Base-by-base conservation (phyloP, 2,113 vertebrate genomes). In the Cichladusa arquata region DNA sequence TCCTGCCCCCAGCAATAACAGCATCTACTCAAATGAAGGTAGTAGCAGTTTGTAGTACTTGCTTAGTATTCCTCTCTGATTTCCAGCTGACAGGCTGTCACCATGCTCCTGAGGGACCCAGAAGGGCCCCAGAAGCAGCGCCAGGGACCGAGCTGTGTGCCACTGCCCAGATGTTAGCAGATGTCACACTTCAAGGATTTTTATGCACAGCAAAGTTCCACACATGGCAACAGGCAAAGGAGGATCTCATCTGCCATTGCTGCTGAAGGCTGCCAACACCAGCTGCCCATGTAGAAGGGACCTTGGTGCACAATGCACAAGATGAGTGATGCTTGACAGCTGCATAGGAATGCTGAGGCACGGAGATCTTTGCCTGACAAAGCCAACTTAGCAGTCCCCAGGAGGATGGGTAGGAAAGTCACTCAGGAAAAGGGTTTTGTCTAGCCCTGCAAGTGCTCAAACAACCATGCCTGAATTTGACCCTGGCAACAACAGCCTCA, bases 101-200 rank as follows among this genome's bases (percentile, higher is more conserved):
- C 24, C 53, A 67, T 18, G 23, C 3, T 66, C 57, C 42, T 29
- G 42, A 83, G 65, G 6, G 31, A 51, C 24, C 42, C 48, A 72
- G 29, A 62, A 71, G 40, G 12, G 23, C 19, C 19, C 9, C 40
- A 51, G n/a, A 0, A 47, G 48, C 44, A 85, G n/a, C 6, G 1
- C 20, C 18, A 72, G 9, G 7, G 19, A 82, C 33, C 17, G 23
- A 62, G 24, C 6, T 7, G 14, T 28, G n/a, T 12, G n/a, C 20
- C 9, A 29, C 31, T 44, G 26, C n/a, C n/a, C 36, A n/a, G 31
- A 44, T 81, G 25, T 20, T 77, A 6, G 0, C 0, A 61, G 79
- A 57, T 16, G 4, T 25, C 47, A 40, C 40, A n/a, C 29, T 9
- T 17, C 2, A 2, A 83, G 18, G 26, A 79, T 6, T 86, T 81